Base-by-base conservation (phyloP, 2,888 invertebrate species). In the Lasioglossum pauxillum region DNA sequence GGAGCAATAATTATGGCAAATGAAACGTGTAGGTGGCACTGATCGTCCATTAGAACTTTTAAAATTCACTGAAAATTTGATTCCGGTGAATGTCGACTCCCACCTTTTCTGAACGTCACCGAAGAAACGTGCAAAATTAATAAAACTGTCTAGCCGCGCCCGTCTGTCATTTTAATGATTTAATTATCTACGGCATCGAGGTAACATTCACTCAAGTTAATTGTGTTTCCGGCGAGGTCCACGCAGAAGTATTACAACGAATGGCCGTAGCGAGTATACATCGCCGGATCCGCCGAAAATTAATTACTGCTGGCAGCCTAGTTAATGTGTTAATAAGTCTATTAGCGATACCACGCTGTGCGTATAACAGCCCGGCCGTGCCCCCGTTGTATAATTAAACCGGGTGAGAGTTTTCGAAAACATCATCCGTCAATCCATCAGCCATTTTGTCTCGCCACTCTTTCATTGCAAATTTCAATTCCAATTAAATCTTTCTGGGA, bases 261-360 rank as follows among this genome's bases (percentile, higher is more conserved):
- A 83, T 78, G 78, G 57, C 60, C 73, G 46, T 76, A 44, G 67
- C 57, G 83, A 81, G 81, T 79, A 84, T 87, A 87, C 80, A 75
- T 38, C 38, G 35, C 23, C 73, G 78, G 35, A 64, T 64, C 27
- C 27, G 5, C n/a, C 76, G 82, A 78, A 78, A 87, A 87, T 87
- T 83, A 80, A 87, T 87, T 87, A 83, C 41, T 38, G 75, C 78
- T 53, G 53, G n/a, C 60, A 38, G 73, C 19, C 76, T 60, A 77
- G 85, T 85, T 85, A 79, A 82, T 79, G 86, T 49, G 74, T 75
- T 82, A 80, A 87, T 83, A 87, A 87, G 77, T 80, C 72, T 80
- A 80, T 86, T 82, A 82, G 74, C 78, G 86, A 64, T 41, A 57
- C 67, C 53, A 60, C 38, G 49, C 78, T 19, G 78, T 19, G 78